Evolutionary conservation across 2,888 invertebrate genomes (phyloP).

Genomic region (Drosophila stalkeri): DNA sequence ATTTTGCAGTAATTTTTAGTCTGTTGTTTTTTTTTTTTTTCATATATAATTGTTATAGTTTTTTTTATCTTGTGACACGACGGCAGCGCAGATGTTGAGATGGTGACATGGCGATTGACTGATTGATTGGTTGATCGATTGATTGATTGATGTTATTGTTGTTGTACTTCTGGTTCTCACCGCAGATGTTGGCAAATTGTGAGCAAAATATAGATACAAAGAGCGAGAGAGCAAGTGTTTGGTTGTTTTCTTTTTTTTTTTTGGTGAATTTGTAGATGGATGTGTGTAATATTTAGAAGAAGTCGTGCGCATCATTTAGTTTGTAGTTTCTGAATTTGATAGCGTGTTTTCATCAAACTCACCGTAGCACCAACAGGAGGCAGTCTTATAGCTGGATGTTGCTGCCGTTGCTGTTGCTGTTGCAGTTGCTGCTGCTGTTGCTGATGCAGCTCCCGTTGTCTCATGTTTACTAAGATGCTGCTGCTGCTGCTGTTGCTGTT

Average conservation of each 20-base stretch:
- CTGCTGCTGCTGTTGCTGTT: constrained; percentile 44
- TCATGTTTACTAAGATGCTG: constrained; percentile 38
- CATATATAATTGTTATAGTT: background rate
- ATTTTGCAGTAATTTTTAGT: constrained; percentile 35
- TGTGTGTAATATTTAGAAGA: constrained; percentile 63
- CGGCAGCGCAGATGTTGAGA: constrained; percentile 55
- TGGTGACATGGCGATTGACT: constrained; percentile 46
- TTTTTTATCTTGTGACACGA: constrained; percentile 54
- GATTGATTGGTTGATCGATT: constrained; percentile 41
- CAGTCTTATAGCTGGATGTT: constrained; percentile 67
- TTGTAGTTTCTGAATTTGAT: constrained; percentile 70
- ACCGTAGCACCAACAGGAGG: constrained; percentile 86
- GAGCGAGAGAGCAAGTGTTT: constrained; percentile 44
- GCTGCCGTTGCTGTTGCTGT: constrained; percentile 53
- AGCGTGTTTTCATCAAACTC: constrained; percentile 80
- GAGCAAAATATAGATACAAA: constrained; percentile 25
- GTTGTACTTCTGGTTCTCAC: constrained; percentile 42
- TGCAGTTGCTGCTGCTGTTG: constrained; percentile 48
- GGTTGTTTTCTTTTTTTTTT: constrained; percentile 28
- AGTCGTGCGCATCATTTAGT: constrained; percentile 73
- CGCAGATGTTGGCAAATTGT: constrained; percentile 29
- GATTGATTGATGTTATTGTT: constrained; percentile 56
- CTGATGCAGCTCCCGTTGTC: constrained; percentile 53
- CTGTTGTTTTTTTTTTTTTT: constrained; percentile 11
- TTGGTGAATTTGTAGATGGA: constrained; percentile 40